These are phyloP conservation scores for Danaus chrysippus DNA, from an alignment of 2,888 invertebrate genomes.

Conservation along the genomic window DNA sequence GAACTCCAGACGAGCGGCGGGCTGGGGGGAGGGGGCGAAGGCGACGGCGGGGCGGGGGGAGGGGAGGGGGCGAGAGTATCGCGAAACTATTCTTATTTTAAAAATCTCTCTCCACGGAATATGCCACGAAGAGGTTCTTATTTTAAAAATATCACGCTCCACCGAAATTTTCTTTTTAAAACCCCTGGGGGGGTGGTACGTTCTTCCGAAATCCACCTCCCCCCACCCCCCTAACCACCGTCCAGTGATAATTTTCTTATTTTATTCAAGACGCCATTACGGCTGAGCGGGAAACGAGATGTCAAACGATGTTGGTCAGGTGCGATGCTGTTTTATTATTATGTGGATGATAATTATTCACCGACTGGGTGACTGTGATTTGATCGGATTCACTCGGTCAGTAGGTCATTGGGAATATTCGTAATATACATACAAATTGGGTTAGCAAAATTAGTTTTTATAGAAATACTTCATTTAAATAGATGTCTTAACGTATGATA, in stretches of 20 bases:
- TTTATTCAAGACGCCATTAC: slow-evolving; percentile 44
- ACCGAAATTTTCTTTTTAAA: slow-evolving; percentile 78
- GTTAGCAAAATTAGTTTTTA: too few relatives aligned
- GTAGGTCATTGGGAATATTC: not conserved
- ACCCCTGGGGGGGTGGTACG: slow-evolving; percentile 66
- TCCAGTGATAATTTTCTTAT: slow-evolving; percentile 77
- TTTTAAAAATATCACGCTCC: slow-evolving; percentile 79
- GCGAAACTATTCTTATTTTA: slow-evolving; percentile 79
- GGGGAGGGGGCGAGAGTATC: slow-evolving; percentile 57
- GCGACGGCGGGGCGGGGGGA: slow-evolving; percentile 72
- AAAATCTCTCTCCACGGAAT: slow-evolving; percentile 78
- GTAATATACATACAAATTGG: too few relatives aligned
- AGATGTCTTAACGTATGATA: too few relatives aligned
- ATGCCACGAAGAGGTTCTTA: slow-evolving; percentile 77
- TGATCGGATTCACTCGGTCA: not conserved
- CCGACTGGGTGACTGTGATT: not conserved
- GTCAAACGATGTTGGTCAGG: slow-evolving; percentile 21
- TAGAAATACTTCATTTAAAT: too few relatives aligned
- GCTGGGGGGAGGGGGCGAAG: slow-evolving; percentile 55
- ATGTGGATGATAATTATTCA: slow-evolving; percentile 11
- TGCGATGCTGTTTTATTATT: slow-evolving; percentile 18
- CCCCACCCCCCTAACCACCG: slow-evolving; percentile 45
- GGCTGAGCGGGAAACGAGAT: slow-evolving; percentile 21
- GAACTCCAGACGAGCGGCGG: slow-evolving; percentile 70
- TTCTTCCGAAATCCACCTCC: slow-evolving; percentile 70